Evolutionary conservation across 1,140 invertebrate species (phyloP), one percentile per base, ranked within the genome.

Genomic region (Megalonaias nervosa): DNA sequence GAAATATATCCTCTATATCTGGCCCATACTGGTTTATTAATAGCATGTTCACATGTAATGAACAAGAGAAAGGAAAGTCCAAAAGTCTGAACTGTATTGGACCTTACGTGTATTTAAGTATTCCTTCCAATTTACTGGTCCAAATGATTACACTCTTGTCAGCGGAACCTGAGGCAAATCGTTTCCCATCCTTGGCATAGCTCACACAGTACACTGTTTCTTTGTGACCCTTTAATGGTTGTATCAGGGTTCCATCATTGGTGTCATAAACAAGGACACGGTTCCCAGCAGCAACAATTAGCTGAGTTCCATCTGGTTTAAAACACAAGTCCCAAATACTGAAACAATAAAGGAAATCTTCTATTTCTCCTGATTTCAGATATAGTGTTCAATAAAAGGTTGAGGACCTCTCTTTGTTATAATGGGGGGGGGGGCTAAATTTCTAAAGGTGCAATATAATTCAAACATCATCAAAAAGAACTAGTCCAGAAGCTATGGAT

Each of bases 111-210:
- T 99, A 99, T 93, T 99, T 99, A 15, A 99, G 92, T 84, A 98
- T 94, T 48, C 97, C 98, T 93, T 99, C 98, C 79, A 99, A 92
- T 92, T 98, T 98, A 59, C 94, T 95, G 19, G 96, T 98, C 98
- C 98, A 99, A 81, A 99, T 97, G 74, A 99, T 99, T 64, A 99
- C 98, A 91, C 95, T 95, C 92, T 99, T 99, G 90, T 99, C 98
- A 12, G 96, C 95, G 85, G 97, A 95, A 19, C 98, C 98, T 70
- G 97, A 99, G 3, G 98, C 98, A 94, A 99, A 99, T 84, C 96
- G 94, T 89, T 98, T 97, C 1, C 98, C 98, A 94, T 99, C 98
- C 84, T 93, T 94, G 3, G 97, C 95, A 92, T 98, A 99, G 57
- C 94, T 94, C 2, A 99, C 95, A 88, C 96, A 95, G 90, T 98